Base-by-base conservation (phyloP, 2,797 vertebrate species). In the Aulostomus chinensis region DNA sequence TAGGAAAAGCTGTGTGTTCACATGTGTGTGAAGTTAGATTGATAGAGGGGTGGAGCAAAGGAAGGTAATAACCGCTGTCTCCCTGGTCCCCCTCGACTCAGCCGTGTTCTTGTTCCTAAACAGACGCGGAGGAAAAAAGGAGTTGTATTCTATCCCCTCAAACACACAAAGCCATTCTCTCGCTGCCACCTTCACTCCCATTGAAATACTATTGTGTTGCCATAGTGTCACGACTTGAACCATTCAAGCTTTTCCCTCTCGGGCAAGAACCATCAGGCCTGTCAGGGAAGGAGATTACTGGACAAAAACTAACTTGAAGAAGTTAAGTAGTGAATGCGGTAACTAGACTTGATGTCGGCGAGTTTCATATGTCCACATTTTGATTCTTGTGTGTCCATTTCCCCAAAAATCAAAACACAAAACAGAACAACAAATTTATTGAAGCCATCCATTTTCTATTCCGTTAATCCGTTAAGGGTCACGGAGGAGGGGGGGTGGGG, bases 31-130 rank as follows among this genome's bases (percentile, higher is more conserved):
- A 39, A 48, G 53, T 68, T 73, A 50, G 70, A 83, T 78, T 70
- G 74, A 80, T 83, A 36, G 62, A 50, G 65, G 61, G 68, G 67
- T 29, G 73, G 73, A 75, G 71, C 60, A 17, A 69, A 57, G 25
- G 38, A 53, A 67, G 59, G 35, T 75, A 70, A 78, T 79, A 67
- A 68, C 51, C 58, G 45, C 28, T 15, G 1, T 37, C 47, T 47
- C 60, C 43, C 21, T n/a, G n/a, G n/a, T n/a, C 61, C 25, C 51
- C 49, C 18, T 58, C 14, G 29, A 56, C 63, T 68, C 50, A 70
- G 37, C 29, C 51, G 36, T 54, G 58, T n/a, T 58, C 7, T 25
- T 15, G 28, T 34, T 57, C 9, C 1, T 48, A 64, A 57, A 55
- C 22, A 25, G 35, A 60, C 60, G 41, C 9, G 29, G 49, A 68